Conservation (phyloP, 2,888 invertebrate genomes). For the Ephialtes manifestator region DNA sequence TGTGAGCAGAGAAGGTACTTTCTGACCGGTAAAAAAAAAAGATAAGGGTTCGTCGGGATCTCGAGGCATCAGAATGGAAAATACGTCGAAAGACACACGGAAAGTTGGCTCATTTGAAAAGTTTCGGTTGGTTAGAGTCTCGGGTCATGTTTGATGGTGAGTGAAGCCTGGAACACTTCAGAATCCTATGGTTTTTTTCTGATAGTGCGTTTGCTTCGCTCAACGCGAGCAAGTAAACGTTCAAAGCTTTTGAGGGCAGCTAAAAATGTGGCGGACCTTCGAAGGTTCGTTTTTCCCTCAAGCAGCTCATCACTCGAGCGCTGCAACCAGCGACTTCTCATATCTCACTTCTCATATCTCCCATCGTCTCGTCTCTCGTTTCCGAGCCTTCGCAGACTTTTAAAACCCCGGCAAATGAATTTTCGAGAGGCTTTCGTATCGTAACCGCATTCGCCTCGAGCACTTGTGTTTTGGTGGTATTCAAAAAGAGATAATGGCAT, state of each 20-base stretch:
- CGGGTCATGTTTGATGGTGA: conserved; percentile 16
- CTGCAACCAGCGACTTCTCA: conserved; percentile 51
- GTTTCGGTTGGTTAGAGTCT: conserved; percentile 73
- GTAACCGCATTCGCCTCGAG: conserved; percentile 19
- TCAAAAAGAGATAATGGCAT: conserved; percentile 23
- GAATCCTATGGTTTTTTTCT: conserved; percentile 60
- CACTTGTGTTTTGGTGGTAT: conserved; percentile 21
- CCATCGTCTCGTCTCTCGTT: conserved; percentile 58
- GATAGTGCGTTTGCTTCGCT: conserved; percentile 59
- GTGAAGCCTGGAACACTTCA: conserved; percentile 34
- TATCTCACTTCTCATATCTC: conserved; percentile 62
- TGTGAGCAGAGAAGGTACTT: conserved; percentile 76
- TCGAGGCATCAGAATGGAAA: conserved; percentile 62
- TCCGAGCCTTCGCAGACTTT: conserved; percentile 62
- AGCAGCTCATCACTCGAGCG: conserved; percentile 66
- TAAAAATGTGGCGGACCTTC: conserved; percentile 68
- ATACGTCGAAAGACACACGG: conserved; percentile 84
- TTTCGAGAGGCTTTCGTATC: conserved; percentile 67
- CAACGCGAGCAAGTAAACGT: conserved; percentile 55
- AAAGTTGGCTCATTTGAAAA: conserved; percentile 85
- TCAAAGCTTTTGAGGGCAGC: conserved; percentile 44
- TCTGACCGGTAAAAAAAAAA: conserved; percentile 65
- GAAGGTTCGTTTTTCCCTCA: conserved; percentile 67
- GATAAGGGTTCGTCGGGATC: conserved; percentile 36
- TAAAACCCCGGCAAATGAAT: conserved; percentile 68